Evolutionary conservation across 1,140 invertebrate species (phyloP).

Genomic region (Sitobion miscanthi): DNA sequence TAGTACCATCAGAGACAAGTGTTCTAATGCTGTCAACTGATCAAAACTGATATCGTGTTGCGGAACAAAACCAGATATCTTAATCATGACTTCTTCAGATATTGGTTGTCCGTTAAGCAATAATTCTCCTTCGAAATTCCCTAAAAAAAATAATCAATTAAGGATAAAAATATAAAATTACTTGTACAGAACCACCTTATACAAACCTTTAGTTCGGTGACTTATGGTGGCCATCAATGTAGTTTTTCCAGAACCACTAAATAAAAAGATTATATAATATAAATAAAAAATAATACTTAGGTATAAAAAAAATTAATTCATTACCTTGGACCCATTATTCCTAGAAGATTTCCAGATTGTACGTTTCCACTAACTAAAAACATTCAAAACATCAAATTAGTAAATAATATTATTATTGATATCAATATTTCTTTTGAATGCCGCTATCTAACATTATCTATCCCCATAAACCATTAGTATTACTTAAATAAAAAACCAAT

Average conservation of each 20-base stretch:
- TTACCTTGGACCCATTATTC: constrained; percentile 65
- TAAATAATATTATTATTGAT: too few relatives aligned
- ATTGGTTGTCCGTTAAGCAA: constrained; percentile 11
- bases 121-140: constrained; percentile 1
- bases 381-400: background rate
- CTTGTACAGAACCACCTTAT: background rate
- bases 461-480: too few relatives aligned
- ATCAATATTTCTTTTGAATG: too few relatives aligned
- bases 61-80: constrained; percentile 76
- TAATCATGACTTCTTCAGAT: constrained; percentile 64
- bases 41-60: constrained; percentile 75
- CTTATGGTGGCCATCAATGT: constrained; percentile 74
- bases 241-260: constrained; percentile 76
- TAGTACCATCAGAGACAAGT: constrained; percentile 76
- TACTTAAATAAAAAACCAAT: too few relatives aligned
- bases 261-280: constrained; percentile 58
- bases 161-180: background rate
- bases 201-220: constrained; percentile 68
- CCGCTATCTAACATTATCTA: too few relatives aligned
- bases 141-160: background rate
- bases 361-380: constrained; percentile 63
- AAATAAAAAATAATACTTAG: background rate
- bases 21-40: constrained; percentile 73
- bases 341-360: constrained; percentile 62
- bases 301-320: background rate